Conservation (phyloP, 2,797 vertebrate species). For the Anabas testudineus region DNA sequence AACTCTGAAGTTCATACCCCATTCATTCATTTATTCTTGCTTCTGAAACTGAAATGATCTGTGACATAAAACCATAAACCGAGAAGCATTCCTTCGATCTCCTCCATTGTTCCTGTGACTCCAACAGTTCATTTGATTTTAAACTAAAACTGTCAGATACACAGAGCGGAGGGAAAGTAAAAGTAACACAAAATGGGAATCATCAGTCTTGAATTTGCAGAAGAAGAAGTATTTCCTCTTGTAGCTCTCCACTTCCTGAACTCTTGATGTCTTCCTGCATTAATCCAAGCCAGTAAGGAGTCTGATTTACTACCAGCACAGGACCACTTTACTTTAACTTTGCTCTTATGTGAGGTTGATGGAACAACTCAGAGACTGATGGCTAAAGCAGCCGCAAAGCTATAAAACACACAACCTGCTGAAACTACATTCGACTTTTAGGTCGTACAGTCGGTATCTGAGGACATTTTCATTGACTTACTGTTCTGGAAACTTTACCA, state of each 20-base stretch:
- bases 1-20: too few relatives aligned
- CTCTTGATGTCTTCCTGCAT: conserved; percentile 64
- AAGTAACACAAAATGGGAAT: too few relatives aligned
- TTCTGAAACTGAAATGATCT: too few relatives aligned
- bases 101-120: too few relatives aligned
- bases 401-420: conserved; percentile 21
- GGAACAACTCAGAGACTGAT: conserved; percentile 61
- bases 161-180: too few relatives aligned
- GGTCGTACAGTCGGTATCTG: conserved; percentile 19
- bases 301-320: conserved; percentile 69
- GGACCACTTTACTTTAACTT: conserved; percentile 58
- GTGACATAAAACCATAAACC: too few relatives aligned
- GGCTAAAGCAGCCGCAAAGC: conserved; percentile 67
- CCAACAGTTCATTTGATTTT: too few relatives aligned
- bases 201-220: too few relatives aligned
- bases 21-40: too few relatives aligned
- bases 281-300: conserved; percentile 44
- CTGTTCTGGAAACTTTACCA: not conserved
- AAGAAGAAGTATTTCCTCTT: conserved; percentile 21
- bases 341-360: conserved; percentile 57
- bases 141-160: too few relatives aligned
- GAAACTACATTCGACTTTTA: conserved; percentile 28
- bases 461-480: conserved; percentile 59
- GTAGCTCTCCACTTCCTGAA: conserved; percentile 37
- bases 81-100: too few relatives aligned